Percentiles rank a stretch among this genome's conserved stretches.
Evolutionary conservation across 2,888 invertebrate species (phyloP).

Genomic region (Spilarctia lutea): DNA sequence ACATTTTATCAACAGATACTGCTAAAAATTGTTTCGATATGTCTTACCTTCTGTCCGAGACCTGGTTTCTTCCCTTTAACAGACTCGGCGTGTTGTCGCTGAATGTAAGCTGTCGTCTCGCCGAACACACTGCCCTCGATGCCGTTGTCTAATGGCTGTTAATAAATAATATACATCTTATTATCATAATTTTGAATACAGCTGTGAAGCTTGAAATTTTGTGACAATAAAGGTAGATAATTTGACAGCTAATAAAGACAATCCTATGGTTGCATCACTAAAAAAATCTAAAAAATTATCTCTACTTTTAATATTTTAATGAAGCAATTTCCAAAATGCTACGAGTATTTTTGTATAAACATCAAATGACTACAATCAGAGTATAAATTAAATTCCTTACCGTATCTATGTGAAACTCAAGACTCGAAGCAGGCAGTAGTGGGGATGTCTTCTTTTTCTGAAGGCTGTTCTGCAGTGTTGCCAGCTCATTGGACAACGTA

Average conservation of each 20-base stretch:
- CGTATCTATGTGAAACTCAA: slow-evolving; percentile 85
- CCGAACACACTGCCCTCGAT: slow-evolving; percentile 84
- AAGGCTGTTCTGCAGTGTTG: slow-evolving; percentile 62
- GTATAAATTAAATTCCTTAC: too few relatives aligned
- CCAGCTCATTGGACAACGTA: slow-evolving; percentile 69
- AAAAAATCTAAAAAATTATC: too few relatives aligned
- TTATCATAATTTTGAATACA: background rate
- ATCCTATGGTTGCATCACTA: too few relatives aligned
- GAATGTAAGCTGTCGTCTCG: slow-evolving; percentile 81
- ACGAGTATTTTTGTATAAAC: too few relatives aligned
- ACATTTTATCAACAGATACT: too few relatives aligned
- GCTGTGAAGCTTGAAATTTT: background rate
- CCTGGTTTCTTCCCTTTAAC: slow-evolving; percentile 75
- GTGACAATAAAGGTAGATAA: background rate
- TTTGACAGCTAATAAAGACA: too few relatives aligned
- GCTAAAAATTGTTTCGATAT: too few relatives aligned
- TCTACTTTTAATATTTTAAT: too few relatives aligned
- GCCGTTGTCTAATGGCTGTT: slow-evolving; percentile 81
- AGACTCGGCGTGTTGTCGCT: slow-evolving; percentile 81
- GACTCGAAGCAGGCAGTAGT: slow-evolving; percentile 81
- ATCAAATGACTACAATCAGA: too few relatives aligned
- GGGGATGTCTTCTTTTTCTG: slow-evolving; percentile 52
- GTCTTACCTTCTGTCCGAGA: slow-evolving; percentile 79
- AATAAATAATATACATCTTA: background rate
- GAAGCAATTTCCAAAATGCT: too few relatives aligned